A percentile compares a stretch with the other conserved stretches of the same genome.
phyloP scores from a whole-genome alignment of 2,797 vertebrate species.

The Galago senegalensis region DNA sequence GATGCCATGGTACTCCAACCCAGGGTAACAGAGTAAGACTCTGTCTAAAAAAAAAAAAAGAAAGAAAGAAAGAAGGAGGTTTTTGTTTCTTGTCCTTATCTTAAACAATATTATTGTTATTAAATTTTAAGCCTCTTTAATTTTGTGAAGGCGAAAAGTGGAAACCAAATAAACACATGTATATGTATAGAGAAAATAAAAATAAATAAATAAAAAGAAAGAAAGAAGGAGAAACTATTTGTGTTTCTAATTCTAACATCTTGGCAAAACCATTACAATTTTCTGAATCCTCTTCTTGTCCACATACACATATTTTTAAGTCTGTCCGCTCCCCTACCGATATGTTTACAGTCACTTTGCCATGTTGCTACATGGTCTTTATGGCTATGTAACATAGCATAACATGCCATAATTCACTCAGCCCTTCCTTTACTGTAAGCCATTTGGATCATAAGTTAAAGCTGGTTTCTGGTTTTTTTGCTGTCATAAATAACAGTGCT shows the following conservation, averaged over 20 bases:
- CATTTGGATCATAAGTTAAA: neutral
- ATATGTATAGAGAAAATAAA: too few species aligned
- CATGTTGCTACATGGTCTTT: neutral
- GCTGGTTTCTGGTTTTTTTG: neutral
- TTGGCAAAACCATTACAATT: neutral
- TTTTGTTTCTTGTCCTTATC: too few species aligned
- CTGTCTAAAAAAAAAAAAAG: too few species aligned
- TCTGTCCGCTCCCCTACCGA: neutral
- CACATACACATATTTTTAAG: neutral
- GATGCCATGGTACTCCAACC: too few species aligned
- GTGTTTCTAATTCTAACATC: neutral
- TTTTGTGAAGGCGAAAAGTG: too few species aligned
- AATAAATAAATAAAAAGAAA: too few species aligned
- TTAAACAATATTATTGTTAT: too few species aligned
- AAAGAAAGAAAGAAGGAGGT: too few species aligned
- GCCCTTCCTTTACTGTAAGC: neutral
- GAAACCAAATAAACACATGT: too few species aligned
- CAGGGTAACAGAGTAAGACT: too few species aligned
- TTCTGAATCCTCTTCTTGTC: neutral
- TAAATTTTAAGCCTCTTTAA: too few species aligned
- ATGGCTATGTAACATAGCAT: neutral
- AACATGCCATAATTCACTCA: neutral
- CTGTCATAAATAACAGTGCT: constrained; percentile 16
- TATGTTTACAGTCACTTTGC: neutral
- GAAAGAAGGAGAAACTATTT: neutral